Base-by-base conservation (phyloP, 2,113 vertebrate genomes). In the Hippopotamus amphibius region DNA sequence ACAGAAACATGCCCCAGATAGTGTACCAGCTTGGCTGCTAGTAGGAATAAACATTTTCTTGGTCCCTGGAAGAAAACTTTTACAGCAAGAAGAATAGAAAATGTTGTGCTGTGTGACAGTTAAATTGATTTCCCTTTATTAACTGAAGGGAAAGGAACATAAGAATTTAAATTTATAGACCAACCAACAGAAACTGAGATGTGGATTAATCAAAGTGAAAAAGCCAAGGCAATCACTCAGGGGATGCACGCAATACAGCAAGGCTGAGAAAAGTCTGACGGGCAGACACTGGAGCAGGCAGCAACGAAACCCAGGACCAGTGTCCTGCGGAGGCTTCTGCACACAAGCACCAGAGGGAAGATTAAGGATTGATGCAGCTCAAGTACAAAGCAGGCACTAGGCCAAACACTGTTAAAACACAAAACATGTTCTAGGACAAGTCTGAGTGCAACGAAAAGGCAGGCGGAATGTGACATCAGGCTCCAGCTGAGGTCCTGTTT, bases 161-260 rank as follows among this genome's bases (percentile, higher is more conserved):
- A 85, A 72, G 14, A 95, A 95, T 95, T 87, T 93, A 95, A 84
- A 84, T 95, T 65, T 90, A 81, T 95, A 90, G 59, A 80, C 22
- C 28, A 96, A 90, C 48, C 13, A 95, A 69, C 14, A 69, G 92
- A 97, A 89, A 92, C 14, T 50, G 17, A 89, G 28, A 90, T 90
- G 11, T 50, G 90, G 28, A 87, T 96, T 90, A 97, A 76, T 84
- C 81, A 93, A 95, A 96, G 50, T 96, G 69, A 83, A 81, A 86
- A 95, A 63, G 22, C 9, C 24, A 57, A 65, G 22, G 24, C 37
- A 50, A 26, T 90, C 33, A 57, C 95, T 96, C 46, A 81, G 65
- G 50, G 24, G 14, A 74, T 82, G 5, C 33, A 10, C 11, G n/a
- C 17, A 26, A 9, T 10, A 41, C 2, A 26, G 14, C n/a, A 28